Base-by-base conservation (phyloP, 2,888 invertebrate genomes). In the Cryptocephalus moraei region DNA sequence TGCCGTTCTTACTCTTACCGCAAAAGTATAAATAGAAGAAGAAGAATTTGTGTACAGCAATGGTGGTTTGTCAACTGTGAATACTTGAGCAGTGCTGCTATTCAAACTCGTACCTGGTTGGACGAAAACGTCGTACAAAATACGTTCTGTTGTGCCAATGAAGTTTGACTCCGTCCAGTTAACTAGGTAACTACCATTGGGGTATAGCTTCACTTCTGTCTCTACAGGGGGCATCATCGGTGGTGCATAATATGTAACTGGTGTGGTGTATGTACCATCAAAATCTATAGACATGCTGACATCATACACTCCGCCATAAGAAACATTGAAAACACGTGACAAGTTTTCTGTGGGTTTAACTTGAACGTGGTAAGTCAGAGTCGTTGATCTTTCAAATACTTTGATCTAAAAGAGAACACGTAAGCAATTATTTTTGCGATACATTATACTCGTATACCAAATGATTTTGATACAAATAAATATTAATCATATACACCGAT, bases 91-190 rank as follows among this genome's bases (percentile, higher is more conserved):
- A 1, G 75, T 70, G 4, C 74, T 72, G 61, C 77, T 68, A 49
- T 73, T 76, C 43, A 75, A 55, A 12, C 71, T 70, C 14, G 70
- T 64, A 9, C 76, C 76, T 57, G 77, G 74, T 1, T 79, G 79
- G 1, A 88, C 75, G 49, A 85, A 70, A 10, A 88, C 73, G 66
- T 84, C 80, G 63, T 82, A 89, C 49, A 74, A 67, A 22, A 22
- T 22, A 4, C 22, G 22, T 57, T 71, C 77, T 6, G 53, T 42
- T 8, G 61, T 36, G 36, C 36, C 36, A 36, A 11, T 6, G 6
- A 11, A 11, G 2, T 36, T 36, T n/a, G n/a, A 6, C n/a, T 36
- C 36, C 6, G 36, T 11, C 87, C 88, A 88, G 62, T 74, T 76
- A 33, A 87, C 72, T 55, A 81, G 69, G 61, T 79, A 78, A 58